Conservation (phyloP, 2,888 invertebrate species). For the Caenorhabditis drosophilae region DNA sequence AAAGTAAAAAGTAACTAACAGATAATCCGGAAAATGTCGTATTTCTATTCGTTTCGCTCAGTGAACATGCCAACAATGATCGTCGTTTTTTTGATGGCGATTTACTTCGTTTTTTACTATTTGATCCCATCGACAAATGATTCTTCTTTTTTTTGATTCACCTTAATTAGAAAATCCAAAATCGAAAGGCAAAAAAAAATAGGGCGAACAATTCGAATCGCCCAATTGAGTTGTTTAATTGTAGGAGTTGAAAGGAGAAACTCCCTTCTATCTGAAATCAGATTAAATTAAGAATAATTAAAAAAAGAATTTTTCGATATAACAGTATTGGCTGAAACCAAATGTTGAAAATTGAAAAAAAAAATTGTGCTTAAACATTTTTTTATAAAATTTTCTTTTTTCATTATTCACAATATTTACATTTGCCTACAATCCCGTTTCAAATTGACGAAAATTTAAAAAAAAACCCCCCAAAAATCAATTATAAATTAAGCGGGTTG, state of each 20-base stretch:
- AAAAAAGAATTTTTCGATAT: no score
- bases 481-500: neutral
- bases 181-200: no score
- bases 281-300: no score
- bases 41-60: neutral
- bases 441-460: neutral
- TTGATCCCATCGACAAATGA: neutral
- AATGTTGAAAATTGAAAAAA: neutral
- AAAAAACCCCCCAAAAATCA: neutral
- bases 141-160: neutral
- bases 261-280: neutral
- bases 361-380: neutral
- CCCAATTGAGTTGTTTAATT: no score
- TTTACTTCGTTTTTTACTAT: neutral
- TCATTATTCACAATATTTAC: neutral
- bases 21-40: slow-evolving; percentile 20
- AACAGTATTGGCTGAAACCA: neutral
- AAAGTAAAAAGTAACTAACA: slow-evolving; percentile 35
- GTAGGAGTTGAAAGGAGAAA: neutral
- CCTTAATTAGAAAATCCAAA: no score
- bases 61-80: neutral
- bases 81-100: neutral
- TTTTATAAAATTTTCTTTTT: neutral
- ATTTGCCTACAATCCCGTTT: neutral
- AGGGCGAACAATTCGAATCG: neutral